A percentile compares a stretch with the other conserved stretches of the same genome.
These are phyloP conservation scores for Mesorhabditis belari DNA, from an alignment of 2,888 invertebrate genomes.

Conservation along the genomic window DNA sequence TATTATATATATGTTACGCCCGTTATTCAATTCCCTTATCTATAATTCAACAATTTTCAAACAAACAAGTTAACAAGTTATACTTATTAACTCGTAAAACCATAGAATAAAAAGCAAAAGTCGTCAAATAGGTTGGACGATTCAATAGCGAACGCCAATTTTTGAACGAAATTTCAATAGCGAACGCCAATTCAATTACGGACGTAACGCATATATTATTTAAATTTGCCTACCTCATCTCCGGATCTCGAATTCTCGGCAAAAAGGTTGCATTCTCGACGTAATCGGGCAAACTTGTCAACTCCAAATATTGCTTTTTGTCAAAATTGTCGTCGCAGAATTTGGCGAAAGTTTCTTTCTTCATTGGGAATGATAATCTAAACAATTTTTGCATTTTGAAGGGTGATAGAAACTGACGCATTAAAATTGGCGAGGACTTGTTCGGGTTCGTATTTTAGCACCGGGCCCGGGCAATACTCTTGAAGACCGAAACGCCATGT, in stretches of 20 bases:
- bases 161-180: too few relatives aligned
- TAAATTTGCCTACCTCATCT: constrained; percentile 9
- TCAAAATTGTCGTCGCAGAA: constrained; percentile 40
- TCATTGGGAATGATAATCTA: constrained; percentile 24
- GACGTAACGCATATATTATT: neutral
- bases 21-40: too few relatives aligned
- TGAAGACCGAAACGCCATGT: constrained; percentile 28
- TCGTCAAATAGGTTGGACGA: too few relatives aligned
- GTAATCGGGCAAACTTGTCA: constrained; percentile 29
- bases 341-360: constrained; percentile 14
- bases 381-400: constrained; percentile 11
- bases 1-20: too few relatives aligned
- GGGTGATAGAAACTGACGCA: neutral
- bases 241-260: constrained; percentile 13
- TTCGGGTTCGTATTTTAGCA: constrained; percentile 15
- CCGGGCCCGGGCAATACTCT: constrained; percentile 37
- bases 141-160: too few relatives aligned
- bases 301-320: constrained; percentile 18
- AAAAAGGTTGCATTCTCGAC: constrained; percentile 13
- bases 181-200: too few relatives aligned
- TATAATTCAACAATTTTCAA: too few relatives aligned
- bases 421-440: constrained; percentile 21
- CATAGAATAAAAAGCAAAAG: too few relatives aligned
- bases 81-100: too few relatives aligned
- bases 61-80: too few relatives aligned